Percentiles rank a stretch among this genome's conserved stretches.
These are phyloP conservation scores for Cotesia vestalis DNA, from an alignment of 1,140 invertebrate genomes.

Conservation along the genomic window DNA sequence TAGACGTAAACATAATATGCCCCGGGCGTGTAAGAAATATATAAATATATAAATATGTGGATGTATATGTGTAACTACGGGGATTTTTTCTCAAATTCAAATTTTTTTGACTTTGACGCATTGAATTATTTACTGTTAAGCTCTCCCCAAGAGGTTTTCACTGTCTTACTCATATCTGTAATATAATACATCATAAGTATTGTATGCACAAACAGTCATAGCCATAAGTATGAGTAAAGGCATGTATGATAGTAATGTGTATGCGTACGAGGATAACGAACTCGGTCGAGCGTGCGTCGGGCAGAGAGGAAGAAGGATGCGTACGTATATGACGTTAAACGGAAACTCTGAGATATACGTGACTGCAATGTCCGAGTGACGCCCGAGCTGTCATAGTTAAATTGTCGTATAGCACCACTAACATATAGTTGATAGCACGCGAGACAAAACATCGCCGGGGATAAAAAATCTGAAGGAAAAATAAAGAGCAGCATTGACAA, in stretches of 20 bases:
- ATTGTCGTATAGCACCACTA: not conserved
- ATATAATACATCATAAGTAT: not conserved
- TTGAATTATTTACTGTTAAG: constrained; percentile 31
- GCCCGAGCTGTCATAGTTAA: constrained; percentile 24
- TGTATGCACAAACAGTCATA: constrained; percentile 5
- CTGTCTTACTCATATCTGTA: constrained; percentile 14
- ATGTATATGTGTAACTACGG: not conserved
- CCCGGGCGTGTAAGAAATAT: not conserved
- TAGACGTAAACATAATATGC: constrained; percentile 23
- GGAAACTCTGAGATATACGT: constrained; percentile 53
- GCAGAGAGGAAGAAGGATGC: constrained; percentile 54
- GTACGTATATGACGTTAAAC: constrained; percentile 53
- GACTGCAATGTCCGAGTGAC: constrained; percentile 44
- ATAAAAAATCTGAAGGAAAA: not conserved
- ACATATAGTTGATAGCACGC: too few relatives aligned
- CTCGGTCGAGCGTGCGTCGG: constrained; percentile 37
- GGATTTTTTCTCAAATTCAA: not conserved
- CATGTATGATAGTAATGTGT: not conserved
- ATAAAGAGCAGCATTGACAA: not conserved
- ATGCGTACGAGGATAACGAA: constrained; percentile 23
- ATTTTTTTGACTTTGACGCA: not conserved
- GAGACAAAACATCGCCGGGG: not conserved
- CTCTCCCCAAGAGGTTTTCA: constrained; percentile 14
- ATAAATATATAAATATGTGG: too few relatives aligned
- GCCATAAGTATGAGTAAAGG: too few relatives aligned